Percentiles rank a stretch among this genome's conserved stretches.
phyloP scores from a whole-genome alignment of 2,797 vertebrate genomes.

The Sebastes aleutianus region DNA sequence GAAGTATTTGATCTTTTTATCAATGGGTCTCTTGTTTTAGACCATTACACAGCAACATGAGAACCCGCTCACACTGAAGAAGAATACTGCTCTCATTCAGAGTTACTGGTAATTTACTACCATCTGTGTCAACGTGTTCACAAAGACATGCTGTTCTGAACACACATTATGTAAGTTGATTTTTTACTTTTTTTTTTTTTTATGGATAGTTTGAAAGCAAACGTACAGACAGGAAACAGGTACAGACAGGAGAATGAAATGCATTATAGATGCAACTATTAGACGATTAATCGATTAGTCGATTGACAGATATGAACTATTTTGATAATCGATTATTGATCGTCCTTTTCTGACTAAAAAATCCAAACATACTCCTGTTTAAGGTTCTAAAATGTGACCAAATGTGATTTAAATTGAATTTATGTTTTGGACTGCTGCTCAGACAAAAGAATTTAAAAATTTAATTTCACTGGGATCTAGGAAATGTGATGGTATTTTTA shows the following conservation, averaged over 20 bases:
- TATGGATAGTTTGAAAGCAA: not conserved
- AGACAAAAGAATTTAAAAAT: not conserved
- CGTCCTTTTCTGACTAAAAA: not conserved
- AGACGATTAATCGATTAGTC: not conserved
- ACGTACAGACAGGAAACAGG: not conserved
- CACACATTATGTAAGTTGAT: not conserved
- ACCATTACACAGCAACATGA: not conserved
- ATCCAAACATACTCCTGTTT: not conserved
- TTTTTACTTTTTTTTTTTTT: not conserved
- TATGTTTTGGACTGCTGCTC: not conserved
- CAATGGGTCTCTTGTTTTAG: slow-evolving; percentile 23
- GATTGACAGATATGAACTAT: not conserved
- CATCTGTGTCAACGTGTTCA: not conserved
- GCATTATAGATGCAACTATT: not conserved
- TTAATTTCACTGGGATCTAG: not conserved
- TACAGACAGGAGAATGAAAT: not conserved
- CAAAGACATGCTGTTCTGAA: not conserved
- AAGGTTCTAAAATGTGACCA: not conserved
- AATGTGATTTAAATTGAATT: not conserved
- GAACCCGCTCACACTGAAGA: not conserved
- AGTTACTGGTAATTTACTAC: not conserved
- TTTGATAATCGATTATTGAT: not conserved
- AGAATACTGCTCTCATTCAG: slow-evolving; percentile 24
- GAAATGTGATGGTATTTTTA: not conserved
- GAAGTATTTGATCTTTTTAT: slow-evolving; percentile 1